Conservation (phyloP, 2,113 vertebrate species). For the Echinops telfairi region DNA sequence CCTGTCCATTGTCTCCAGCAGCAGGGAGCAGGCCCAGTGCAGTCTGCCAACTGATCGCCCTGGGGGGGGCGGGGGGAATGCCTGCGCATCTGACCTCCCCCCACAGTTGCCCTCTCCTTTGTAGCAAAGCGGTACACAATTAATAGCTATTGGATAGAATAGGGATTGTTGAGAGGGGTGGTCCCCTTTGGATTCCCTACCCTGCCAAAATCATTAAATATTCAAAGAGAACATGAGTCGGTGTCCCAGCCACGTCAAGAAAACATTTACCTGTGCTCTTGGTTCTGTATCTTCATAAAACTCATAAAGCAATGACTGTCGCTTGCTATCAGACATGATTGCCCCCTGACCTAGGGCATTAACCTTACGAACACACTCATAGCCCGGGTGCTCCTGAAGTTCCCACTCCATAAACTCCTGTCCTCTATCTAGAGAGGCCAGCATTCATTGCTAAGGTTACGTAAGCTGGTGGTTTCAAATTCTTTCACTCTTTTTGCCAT, state of each 20-base stretch:
- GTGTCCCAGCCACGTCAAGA: background rate
- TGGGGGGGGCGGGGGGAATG: no score
- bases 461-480: background rate
- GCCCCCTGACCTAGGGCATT: background rate
- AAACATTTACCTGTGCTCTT: background rate
- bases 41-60: no score
- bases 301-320: background rate
- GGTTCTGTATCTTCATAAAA: conserved; percentile 22
- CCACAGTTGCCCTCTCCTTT: background rate
- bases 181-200: background rate
- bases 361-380: conserved; percentile 16
- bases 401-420: background rate
- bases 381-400: no score
- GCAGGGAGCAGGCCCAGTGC: no score
- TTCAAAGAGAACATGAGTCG: background rate
- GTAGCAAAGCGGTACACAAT: background rate
- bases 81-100: no score
- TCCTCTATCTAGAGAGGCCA: background rate
- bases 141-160: background rate
- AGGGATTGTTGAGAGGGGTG: background rate
- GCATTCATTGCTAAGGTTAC: background rate
- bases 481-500: background rate
- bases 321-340: conserved; percentile 10
- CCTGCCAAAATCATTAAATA: background rate
- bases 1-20: no score